A percentile compares a stretch with the other conserved stretches of the same genome.
These are phyloP conservation scores for Pandemis cinnamomeana DNA, from an alignment of 2,888 invertebrate species.

Conservation along the genomic window DNA sequence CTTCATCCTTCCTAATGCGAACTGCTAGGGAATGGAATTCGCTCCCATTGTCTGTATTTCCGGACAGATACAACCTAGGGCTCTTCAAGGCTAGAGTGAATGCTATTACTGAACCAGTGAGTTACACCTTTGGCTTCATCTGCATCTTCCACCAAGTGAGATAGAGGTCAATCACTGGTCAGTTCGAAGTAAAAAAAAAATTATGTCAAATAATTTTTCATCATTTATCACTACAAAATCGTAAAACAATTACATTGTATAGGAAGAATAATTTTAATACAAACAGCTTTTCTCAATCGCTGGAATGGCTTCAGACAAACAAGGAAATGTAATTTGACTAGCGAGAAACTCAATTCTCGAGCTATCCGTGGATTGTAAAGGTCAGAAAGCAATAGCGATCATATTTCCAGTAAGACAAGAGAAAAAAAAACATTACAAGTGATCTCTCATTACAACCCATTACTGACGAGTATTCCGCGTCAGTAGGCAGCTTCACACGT, in stretches of 20 bases:
- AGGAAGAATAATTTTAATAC: background rate
- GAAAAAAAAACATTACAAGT: slow-evolving; percentile 1
- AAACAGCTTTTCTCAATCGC: background rate
- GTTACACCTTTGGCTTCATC: too few species aligned
- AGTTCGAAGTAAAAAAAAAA: too few species aligned
- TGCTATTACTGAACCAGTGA: too few species aligned
- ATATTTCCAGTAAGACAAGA: background rate
- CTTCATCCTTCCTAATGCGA: too few species aligned
- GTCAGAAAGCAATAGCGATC: slow-evolving; percentile 22
- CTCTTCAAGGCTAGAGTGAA: too few species aligned
- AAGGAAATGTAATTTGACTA: slow-evolving; percentile 29
- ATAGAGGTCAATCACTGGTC: too few species aligned
- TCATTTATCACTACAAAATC: background rate
- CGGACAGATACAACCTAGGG: too few species aligned
- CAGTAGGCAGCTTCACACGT: slow-evolving; percentile 26
- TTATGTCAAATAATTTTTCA: background rate
- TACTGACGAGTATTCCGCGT: slow-evolving; percentile 20
- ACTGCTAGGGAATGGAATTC: too few species aligned
- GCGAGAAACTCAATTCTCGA: slow-evolving; percentile 10
- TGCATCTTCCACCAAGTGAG: too few species aligned
- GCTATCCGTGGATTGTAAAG: slow-evolving; percentile 12
- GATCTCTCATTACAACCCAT: background rate
- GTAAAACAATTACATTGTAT: background rate
- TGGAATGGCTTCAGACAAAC: slow-evolving; percentile 4
- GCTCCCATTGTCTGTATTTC: too few species aligned